Evolutionary conservation across 2,797 vertebrate species (phyloP).

Genomic region (Sebastes steindachneri): DNA sequence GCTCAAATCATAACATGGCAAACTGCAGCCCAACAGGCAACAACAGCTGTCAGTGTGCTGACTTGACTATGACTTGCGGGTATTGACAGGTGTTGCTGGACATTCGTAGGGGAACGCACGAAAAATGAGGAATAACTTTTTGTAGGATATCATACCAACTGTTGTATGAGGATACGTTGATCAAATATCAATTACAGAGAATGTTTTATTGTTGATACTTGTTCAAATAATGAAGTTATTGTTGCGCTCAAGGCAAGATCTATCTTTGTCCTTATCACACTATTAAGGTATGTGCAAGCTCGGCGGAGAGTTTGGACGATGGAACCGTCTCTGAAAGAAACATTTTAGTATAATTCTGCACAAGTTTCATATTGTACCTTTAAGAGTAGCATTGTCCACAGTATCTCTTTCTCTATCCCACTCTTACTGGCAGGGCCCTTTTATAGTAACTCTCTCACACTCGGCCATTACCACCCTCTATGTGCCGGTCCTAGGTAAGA

Average conservation of each 20-base stretch:
- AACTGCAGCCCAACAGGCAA: too few species aligned
- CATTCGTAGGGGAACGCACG: too few species aligned
- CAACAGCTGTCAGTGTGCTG: too few species aligned
- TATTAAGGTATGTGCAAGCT: background rate
- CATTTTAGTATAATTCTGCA: background rate
- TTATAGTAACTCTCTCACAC: background rate
- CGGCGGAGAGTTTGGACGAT: background rate
- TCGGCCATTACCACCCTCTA: background rate
- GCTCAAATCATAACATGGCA: too few species aligned
- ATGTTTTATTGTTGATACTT: background rate
- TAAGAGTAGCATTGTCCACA: background rate
- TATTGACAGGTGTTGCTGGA: too few species aligned
- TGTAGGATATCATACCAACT: too few species aligned
- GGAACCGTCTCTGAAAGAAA: background rate
- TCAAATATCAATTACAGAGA: background rate
- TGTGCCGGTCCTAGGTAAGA: background rate
- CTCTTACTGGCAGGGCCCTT: background rate
- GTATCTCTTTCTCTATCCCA: background rate
- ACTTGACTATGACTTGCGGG: too few species aligned
- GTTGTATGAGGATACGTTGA: background rate
- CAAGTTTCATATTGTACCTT: background rate
- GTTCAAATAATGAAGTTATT: background rate
- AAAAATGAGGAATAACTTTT: too few species aligned
- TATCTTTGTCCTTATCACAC: background rate
- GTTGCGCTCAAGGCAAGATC: background rate